phyloP scores from a whole-genome alignment of 2,888 invertebrate species.

The Plagiodera versicolora region DNA sequence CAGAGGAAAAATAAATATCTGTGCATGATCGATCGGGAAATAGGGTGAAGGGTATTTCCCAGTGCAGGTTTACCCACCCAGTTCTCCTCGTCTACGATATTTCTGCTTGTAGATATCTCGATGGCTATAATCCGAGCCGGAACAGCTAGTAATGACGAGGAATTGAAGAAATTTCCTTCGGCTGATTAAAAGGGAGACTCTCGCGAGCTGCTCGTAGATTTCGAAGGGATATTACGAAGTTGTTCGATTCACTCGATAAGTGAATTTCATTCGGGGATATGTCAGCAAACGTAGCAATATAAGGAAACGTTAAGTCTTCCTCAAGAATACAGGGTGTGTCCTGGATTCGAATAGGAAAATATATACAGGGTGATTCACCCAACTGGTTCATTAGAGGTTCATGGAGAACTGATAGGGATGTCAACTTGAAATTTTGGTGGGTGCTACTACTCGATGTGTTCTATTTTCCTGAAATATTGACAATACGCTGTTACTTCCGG shows the following conservation, averaged over 20 bases:
- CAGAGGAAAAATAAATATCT: too few species aligned
- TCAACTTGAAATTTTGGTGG: too few species aligned
- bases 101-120: slow-evolving; percentile 4
- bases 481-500: too few species aligned
- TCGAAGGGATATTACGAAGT: background rate
- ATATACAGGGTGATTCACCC: too few species aligned
- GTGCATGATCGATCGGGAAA: background rate
- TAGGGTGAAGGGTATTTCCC: slow-evolving; percentile 3
- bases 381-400: too few species aligned
- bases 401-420: too few species aligned
- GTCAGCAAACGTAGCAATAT: too few species aligned
- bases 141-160: background rate
- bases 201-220: background rate
- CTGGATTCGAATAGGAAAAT: too few species aligned
- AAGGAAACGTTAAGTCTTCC: too few species aligned
- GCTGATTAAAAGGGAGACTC: background rate
- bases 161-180: slow-evolving; percentile 1
- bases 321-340: too few species aligned
- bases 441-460: too few species aligned
- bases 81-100: slow-evolving; percentile 1
- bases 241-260: background rate
- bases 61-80: background rate
- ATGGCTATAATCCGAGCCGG: background rate
- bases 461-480: too few species aligned
- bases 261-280: background rate